Percentiles rank a stretch among this genome's conserved stretches.
Evolutionary conservation across 2,888 invertebrate genomes (phyloP).

Genomic region (Drosophila tanythrix): DNA sequence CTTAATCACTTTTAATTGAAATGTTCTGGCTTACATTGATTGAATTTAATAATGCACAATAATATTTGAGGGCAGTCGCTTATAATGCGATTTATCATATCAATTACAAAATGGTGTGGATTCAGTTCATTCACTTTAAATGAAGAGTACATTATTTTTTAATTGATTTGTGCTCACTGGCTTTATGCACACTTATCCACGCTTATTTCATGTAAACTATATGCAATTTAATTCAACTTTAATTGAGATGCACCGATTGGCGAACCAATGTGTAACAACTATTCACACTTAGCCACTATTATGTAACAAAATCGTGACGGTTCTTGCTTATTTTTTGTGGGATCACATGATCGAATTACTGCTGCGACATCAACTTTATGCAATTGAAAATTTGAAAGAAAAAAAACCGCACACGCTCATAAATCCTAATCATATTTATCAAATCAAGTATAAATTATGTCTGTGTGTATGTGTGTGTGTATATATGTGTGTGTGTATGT

Average conservation of each 20-base stretch:
- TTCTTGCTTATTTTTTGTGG: constrained; percentile 2
- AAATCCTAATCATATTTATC: constrained; percentile 83
- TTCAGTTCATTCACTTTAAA: background rate
- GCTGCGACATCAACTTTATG: constrained; percentile 31
- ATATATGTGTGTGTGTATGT: background rate
- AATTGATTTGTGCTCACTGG: background rate
- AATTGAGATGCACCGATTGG: constrained; percentile 11
- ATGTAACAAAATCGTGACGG: background rate
- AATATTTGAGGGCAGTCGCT: constrained; percentile 2
- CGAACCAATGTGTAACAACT: background rate
- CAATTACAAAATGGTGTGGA: constrained; percentile 6
- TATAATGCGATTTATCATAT: constrained; percentile 2
- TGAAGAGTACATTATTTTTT: background rate
- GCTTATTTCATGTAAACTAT: background rate
- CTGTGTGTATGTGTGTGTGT: constrained; percentile 4
- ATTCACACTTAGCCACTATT: constrained; percentile 9
- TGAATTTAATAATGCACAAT: constrained; percentile 20
- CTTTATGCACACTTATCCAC: background rate
- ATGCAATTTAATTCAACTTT: background rate
- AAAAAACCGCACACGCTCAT: constrained; percentile 55
- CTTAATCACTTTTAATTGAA: constrained; percentile 18
- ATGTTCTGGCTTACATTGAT: constrained; percentile 16
- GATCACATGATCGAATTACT: constrained; percentile 46
- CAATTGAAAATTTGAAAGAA: constrained; percentile 39
- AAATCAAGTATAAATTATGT: constrained; percentile 75